A percentile compares a stretch with the other conserved stretches of the same genome.
Conservation (phyloP, 2,797 vertebrate genomes). For the Leptatherina wallacei region DNA sequence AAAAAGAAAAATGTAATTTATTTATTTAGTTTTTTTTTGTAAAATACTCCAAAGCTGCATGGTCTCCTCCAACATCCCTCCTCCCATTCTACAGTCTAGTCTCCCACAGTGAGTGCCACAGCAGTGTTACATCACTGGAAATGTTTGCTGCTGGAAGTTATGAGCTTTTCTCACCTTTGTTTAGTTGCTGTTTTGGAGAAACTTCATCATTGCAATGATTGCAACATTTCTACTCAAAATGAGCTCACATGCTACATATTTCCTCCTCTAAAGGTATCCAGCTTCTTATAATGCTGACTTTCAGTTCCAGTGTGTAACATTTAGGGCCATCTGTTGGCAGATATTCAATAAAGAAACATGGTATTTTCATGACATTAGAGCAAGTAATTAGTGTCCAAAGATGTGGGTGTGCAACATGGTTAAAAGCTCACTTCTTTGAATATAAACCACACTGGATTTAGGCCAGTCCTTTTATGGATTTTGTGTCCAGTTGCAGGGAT, state of each 20-base stretch:
- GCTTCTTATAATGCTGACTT: constrained; percentile 14
- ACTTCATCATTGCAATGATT: constrained; percentile 20
- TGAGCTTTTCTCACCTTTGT: constrained; percentile 52
- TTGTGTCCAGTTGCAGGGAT: neutral
- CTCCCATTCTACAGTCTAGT: constrained; percentile 66
- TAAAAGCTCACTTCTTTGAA: neutral
- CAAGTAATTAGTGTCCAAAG: neutral
- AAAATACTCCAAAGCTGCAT: constrained; percentile 80
- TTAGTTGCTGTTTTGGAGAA: constrained; percentile 49
- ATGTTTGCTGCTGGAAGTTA: constrained; percentile 46
- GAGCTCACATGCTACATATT: neutral
- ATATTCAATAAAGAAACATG: neutral
- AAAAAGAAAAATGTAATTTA: constrained; percentile 7
- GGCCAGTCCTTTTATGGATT: neutral
- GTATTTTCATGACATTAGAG: neutral
- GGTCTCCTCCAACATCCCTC: constrained; percentile 31
- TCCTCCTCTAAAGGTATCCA: constrained; percentile 1
- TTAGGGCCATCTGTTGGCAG: neutral
- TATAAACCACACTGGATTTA: neutral
- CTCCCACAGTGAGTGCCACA: constrained; percentile 75
- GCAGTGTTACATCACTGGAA: constrained; percentile 85
- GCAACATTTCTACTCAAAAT: neutral
- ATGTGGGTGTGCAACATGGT: neutral
- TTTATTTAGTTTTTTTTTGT: neutral
- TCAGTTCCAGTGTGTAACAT: neutral